Percentiles rank a stretch among this genome's conserved stretches.
Conservation (phyloP, 2,797 vertebrate genomes). For the Glyptemys insculpta region DNA sequence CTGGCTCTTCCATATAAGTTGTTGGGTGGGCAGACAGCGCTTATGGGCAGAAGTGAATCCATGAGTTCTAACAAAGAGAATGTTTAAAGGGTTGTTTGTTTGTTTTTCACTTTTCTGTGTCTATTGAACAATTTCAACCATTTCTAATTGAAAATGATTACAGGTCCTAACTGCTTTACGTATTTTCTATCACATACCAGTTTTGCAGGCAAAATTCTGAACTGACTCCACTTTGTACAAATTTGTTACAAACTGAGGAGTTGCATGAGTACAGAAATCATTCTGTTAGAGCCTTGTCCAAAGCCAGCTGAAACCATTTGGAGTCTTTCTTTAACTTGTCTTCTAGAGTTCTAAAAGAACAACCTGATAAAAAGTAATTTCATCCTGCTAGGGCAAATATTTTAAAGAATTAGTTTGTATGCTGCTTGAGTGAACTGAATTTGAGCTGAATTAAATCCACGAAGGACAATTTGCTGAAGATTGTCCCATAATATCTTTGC, state of each 20-base stretch:
- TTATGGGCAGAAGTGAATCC: not conserved
- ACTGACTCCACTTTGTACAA: not conserved
- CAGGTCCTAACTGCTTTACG: too few relatives aligned
- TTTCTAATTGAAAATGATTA: too few relatives aligned
- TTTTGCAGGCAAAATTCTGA: too few relatives aligned
- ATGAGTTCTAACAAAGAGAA: not conserved
- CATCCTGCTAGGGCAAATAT: not conserved
- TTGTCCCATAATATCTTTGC: too few relatives aligned
- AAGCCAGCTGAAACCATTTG: not conserved
- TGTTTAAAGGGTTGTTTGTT: not conserved
- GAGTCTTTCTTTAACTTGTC: not conserved
- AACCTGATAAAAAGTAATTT: not conserved
- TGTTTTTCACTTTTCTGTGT: not conserved
- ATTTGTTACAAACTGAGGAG: not conserved
- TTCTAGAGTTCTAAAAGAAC: not conserved
- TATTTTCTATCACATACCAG: too few relatives aligned
- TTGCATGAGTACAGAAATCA: not conserved
- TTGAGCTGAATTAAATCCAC: too few relatives aligned
- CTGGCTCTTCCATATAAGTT: not conserved
- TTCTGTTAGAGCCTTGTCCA: not conserved
- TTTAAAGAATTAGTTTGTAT: not conserved
- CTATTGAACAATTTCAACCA: too few relatives aligned
- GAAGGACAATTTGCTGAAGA: not conserved
- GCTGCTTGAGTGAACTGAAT: not conserved
- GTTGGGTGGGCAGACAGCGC: not conserved